Conservation (phyloP, 2,113 vertebrate genomes). For the Dromaius novaehollandiae region DNA sequence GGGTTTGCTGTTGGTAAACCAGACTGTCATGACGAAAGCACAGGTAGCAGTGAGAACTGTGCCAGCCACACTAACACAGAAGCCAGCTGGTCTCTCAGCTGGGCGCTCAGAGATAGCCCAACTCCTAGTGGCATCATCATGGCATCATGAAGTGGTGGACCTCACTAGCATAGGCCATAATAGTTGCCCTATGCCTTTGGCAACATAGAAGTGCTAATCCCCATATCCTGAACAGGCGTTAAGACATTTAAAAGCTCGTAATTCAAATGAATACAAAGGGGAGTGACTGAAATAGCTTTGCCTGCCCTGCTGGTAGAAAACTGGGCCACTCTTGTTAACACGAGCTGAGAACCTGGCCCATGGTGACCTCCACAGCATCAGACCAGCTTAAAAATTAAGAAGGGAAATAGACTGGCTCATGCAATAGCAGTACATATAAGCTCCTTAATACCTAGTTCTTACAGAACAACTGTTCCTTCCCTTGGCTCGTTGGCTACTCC, state of each 20-base stretch:
- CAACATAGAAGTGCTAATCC: background rate
- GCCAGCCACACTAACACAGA: background rate
- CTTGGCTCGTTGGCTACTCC: background rate
- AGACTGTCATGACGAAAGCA: background rate
- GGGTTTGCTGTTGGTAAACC: background rate
- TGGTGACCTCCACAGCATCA: background rate
- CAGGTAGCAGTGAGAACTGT: background rate
- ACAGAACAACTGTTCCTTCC: background rate
- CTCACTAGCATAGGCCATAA: background rate
- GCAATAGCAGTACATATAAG: background rate
- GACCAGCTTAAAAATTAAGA: constrained; percentile 55
- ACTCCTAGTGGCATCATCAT: background rate
- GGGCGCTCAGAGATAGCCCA: background rate
- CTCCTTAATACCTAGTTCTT: constrained; percentile 1
- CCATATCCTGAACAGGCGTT: background rate
- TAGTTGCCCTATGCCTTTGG: background rate
- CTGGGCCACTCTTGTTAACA: background rate
- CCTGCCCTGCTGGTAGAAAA: constrained; percentile 15
- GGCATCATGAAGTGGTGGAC: background rate
- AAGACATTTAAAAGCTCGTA: constrained; percentile 42
- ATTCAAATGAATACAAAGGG: background rate
- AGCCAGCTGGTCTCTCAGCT: background rate
- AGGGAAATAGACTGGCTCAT: constrained; percentile 28
- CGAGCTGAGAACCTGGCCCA: background rate
- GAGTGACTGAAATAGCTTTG: constrained; percentile 19